Evolutionary conservation across 1,140 invertebrate genomes (phyloP).

Genomic region (Sogatella furcifera): DNA sequence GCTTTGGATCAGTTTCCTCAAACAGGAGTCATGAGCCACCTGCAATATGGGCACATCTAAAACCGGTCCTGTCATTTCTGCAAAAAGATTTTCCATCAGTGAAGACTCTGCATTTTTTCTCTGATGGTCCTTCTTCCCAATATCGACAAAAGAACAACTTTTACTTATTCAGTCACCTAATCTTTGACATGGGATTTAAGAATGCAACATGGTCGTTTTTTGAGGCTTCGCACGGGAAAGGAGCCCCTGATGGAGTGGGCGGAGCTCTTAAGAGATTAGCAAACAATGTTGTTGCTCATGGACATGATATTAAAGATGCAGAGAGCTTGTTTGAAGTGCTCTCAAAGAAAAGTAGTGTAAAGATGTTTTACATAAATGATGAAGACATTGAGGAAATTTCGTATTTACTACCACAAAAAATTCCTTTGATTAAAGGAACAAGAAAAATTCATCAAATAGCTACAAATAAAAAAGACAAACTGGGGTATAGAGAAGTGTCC

Average conservation of each 20-base stretch:
- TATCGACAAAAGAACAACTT: conserved; percentile 17
- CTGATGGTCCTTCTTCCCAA: conserved; percentile 19
- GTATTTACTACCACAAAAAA: too few species aligned
- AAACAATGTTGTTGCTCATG: conserved; percentile 27
- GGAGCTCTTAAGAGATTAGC: conserved; percentile 31
- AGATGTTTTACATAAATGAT: conserved; percentile 1
- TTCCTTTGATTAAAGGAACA: too few species aligned
- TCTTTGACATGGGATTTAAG: conserved; percentile 22
- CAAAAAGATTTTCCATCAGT: conserved; percentile 17
- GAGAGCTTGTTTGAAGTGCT: conserved; percentile 8
- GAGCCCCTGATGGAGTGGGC: conserved; percentile 35
- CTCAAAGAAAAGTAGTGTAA: conserved; percentile 5
- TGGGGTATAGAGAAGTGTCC: too few species aligned
- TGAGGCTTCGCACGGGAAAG: conserved; percentile 36
- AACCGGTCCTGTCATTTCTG: conserved; percentile 26
- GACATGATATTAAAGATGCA: conserved; percentile 25
- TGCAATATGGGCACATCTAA: conserved; percentile 30
- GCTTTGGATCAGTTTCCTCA: conserved; percentile 30
- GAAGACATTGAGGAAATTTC: neutral
- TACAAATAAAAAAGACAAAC: too few species aligned
- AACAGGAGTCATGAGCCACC: conserved; percentile 28
- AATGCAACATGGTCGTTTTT: conserved; percentile 32
- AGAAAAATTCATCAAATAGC: too few species aligned
- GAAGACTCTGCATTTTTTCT: conserved; percentile 19
- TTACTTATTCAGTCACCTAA: conserved; percentile 9